A percentile compares a stretch with the other conserved stretches of the same genome.
phyloP scores from a whole-genome alignment of 2,113 vertebrate genomes.

The Ginglymostoma cirratum region DNA sequence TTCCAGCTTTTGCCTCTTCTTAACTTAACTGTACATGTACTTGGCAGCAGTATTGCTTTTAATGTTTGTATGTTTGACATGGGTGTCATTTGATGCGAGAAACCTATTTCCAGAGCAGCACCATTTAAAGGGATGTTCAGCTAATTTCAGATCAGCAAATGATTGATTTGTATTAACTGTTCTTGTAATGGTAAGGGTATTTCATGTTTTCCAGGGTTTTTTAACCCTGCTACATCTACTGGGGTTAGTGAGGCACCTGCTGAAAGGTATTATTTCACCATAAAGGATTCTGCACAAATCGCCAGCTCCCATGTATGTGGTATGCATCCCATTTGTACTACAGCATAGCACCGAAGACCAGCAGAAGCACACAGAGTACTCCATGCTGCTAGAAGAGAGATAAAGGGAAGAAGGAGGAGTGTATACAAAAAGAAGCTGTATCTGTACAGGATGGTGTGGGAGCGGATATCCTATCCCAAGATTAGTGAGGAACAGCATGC shows the following conservation, averaged over 20 bases:
- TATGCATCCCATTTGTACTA: neutral
- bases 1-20: neutral
- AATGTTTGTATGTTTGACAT: too few species aligned
- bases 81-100: too few species aligned
- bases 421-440: too few species aligned
- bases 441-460: too few species aligned
- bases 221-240: neutral
- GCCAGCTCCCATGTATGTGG: neutral
- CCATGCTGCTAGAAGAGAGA: neutral
- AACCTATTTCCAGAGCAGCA: neutral
- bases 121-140: neutral
- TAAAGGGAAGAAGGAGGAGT: neutral
- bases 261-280: neutral
- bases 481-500: neutral
- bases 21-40: neutral
- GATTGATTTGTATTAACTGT: neutral
- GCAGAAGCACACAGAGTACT: neutral
- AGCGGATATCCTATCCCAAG: neutral
- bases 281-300: neutral
- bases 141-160: neutral
- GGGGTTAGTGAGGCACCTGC: neutral
- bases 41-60: neutral
- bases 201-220: neutral
- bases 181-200: neutral
- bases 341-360: neutral